These are phyloP conservation scores for Cylas formicarius DNA, from an alignment of 1,140 invertebrate genomes.

Conservation along the genomic window DNA sequence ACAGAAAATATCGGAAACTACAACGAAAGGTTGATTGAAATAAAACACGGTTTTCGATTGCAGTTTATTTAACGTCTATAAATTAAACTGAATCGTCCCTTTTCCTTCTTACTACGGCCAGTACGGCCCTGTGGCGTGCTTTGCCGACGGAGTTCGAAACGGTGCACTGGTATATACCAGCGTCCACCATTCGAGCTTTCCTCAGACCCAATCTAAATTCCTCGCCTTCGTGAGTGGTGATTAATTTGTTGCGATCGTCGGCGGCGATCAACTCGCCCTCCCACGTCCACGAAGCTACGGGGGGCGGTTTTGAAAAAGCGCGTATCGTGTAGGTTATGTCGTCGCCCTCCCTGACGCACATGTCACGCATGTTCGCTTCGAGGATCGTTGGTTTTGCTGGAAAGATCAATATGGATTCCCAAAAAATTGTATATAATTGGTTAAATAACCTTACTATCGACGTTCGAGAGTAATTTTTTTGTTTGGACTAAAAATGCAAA, in stretches of 20 bases:
- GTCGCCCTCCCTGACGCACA: slow-evolving; percentile 12
- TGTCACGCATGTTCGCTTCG: slow-evolving; percentile 14
- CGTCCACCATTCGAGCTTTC: slow-evolving; percentile 14
- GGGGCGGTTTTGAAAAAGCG: slow-evolving; percentile 11
- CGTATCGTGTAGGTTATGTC: slow-evolving; percentile 14
- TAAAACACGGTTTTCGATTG: not conserved
- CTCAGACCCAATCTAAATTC: slow-evolving; percentile 17
- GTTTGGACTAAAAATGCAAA: too few relatives aligned
- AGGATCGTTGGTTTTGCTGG: slow-evolving; percentile 18
- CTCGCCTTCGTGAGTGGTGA: slow-evolving; percentile 10
- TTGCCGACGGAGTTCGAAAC: slow-evolving; percentile 13
- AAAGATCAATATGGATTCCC: too few relatives aligned
- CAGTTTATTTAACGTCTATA: not conserved
- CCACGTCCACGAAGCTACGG: slow-evolving; percentile 14
- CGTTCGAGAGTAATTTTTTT: too few relatives aligned
- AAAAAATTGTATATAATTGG: too few relatives aligned
- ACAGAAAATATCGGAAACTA: not conserved
- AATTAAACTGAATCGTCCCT: slow-evolving; percentile 4
- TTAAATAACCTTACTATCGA: too few relatives aligned
- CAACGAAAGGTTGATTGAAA: not conserved
- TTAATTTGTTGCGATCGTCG: slow-evolving; percentile 15
- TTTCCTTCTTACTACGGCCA: slow-evolving; percentile 13
- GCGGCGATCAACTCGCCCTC: slow-evolving; percentile 8
- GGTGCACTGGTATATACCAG: slow-evolving; percentile 17
- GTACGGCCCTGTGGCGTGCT: slow-evolving; percentile 8